Conservation (phyloP, 2,797 vertebrate species). For the Staurois parvus region DNA sequence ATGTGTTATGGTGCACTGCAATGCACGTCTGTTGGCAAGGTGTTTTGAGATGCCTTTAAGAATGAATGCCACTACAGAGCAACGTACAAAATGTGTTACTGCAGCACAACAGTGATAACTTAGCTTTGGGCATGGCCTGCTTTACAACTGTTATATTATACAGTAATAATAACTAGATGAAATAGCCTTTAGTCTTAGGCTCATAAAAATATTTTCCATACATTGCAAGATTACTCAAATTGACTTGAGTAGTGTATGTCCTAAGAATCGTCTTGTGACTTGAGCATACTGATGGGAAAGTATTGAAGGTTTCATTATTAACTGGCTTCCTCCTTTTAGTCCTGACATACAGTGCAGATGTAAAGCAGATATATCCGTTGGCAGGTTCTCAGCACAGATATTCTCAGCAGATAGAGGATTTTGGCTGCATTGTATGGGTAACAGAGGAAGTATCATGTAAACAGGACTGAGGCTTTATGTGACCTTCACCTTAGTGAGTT, state of each 20-base stretch:
- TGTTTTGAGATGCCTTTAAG: too few species aligned
- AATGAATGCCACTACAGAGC: too few species aligned
- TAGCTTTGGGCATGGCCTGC: not conserved
- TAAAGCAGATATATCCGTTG: slow-evolving; percentile 57
- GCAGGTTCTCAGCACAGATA: slow-evolving; percentile 33
- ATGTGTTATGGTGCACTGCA: too few species aligned
- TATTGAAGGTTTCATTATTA: slow-evolving; percentile 9
- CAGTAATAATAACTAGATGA: not conserved
- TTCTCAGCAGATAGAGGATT: slow-evolving; percentile 41
- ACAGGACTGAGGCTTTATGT: slow-evolving; percentile 50
- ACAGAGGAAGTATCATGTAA: slow-evolving; percentile 57
- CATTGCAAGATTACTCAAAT: not conserved
- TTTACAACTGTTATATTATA: not conserved
- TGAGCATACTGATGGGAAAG: slow-evolving; percentile 17
- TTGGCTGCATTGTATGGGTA: slow-evolving; percentile 53
- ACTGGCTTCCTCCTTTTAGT: slow-evolving; percentile 9
- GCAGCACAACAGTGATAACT: too few species aligned
- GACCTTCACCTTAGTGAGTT: slow-evolving; percentile 51
- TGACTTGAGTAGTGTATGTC: not conserved
- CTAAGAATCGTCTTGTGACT: not conserved
- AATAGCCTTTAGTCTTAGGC: not conserved
- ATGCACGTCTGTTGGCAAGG: too few species aligned
- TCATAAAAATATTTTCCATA: slow-evolving; percentile 3
- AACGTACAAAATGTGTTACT: not conserved
- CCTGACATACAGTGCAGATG: slow-evolving; percentile 53